Evolutionary conservation across 1,140 invertebrate genomes (phyloP).

Genomic region (Micrasema minimum): DNA sequence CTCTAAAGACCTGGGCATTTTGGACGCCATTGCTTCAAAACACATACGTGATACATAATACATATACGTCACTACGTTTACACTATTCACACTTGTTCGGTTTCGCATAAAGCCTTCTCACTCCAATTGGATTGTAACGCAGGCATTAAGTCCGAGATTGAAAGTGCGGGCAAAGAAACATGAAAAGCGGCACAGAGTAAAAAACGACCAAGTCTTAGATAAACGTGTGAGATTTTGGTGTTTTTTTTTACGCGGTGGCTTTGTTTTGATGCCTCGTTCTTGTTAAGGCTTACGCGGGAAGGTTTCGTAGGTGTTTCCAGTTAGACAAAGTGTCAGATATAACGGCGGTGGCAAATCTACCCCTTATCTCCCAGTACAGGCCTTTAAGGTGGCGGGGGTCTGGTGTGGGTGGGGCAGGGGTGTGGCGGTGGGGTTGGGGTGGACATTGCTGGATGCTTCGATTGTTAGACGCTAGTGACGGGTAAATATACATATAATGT

Average conservation of each 20-base stretch:
- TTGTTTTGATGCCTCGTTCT: background rate
- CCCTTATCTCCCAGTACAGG: constrained; percentile 32
- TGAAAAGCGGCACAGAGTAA: background rate
- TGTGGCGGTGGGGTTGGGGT: background rate
- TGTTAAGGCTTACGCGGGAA: constrained; percentile 23
- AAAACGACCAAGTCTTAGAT: background rate
- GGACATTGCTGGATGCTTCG: constrained; percentile 26
- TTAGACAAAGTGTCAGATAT: constrained; percentile 53
- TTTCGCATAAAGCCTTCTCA: constrained; percentile 17
- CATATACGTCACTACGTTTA: too few relatives aligned
- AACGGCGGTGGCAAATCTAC: constrained; percentile 44
- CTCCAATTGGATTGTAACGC: constrained; percentile 32
- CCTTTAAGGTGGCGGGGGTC: background rate
- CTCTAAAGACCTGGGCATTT: too few relatives aligned
- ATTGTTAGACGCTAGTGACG: constrained; percentile 14
- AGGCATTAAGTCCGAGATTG: constrained; percentile 20
- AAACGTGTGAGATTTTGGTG: background rate
- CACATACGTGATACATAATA: too few relatives aligned
- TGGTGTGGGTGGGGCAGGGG: constrained; percentile 21
- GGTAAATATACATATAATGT: constrained; percentile 10
- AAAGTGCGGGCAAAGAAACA: constrained; percentile 2
- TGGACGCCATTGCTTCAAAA: too few relatives aligned
- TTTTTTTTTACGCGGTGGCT: background rate
- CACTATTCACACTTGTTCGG: constrained; percentile 18
- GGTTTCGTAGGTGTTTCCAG: constrained; percentile 30